Conservation (phyloP, 2,888 invertebrate species). For the Saturnia pavonia region DNA sequence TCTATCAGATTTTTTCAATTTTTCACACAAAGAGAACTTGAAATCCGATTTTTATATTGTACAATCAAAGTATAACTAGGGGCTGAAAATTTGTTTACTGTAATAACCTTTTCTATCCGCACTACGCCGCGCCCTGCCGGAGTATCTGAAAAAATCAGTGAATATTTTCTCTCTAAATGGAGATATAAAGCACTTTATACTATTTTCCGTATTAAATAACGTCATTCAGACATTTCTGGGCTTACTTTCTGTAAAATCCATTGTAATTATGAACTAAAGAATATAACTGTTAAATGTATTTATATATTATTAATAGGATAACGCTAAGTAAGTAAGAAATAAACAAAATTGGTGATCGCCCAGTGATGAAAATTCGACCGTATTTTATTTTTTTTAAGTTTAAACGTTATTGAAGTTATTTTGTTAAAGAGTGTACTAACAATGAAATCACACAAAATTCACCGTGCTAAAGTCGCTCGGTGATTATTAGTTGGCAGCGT, state of each 20-base stretch:
- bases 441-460: no score
- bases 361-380: no score
- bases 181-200: background rate
- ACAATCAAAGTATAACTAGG: background rate
- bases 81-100: background rate
- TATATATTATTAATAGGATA: no score
- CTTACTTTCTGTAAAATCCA: background rate
- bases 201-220: background rate
- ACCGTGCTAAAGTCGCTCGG: no score
- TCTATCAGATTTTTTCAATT: background rate
- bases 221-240: background rate
- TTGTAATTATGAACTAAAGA: no score
- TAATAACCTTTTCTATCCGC: background rate
- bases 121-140: background rate
- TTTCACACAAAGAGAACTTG: background rate
- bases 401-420: no score
- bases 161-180: background rate
- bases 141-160: background rate
- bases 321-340: no score
- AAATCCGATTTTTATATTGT: background rate
- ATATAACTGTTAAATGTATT: no score
- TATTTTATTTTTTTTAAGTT: no score
- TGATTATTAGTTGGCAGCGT: no score
- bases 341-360: no score
- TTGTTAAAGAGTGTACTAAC: no score